Percentiles rank a stretch among this genome's conserved stretches.
Evolutionary conservation across 2,888 invertebrate genomes (phyloP).

Genomic region (Eulithis testata): DNA sequence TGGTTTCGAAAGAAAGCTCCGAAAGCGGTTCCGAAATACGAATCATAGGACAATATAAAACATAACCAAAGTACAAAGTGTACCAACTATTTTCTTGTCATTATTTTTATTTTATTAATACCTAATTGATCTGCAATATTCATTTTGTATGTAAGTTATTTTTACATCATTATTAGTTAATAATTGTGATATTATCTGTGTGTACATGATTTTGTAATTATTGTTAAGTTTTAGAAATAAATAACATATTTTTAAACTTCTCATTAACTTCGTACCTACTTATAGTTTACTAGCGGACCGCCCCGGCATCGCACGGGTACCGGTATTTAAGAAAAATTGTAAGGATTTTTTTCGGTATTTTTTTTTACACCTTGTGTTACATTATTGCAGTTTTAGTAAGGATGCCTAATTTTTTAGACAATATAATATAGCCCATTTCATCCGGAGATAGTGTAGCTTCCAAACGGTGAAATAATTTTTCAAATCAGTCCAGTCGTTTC

Average conservation of each 20-base stretch:
- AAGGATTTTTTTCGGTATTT: no score
- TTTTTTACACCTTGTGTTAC: no score
- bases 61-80: slow-evolving; percentile 44
- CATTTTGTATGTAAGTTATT: slow-evolving; percentile 37
- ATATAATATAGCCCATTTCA: no score
- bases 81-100: slow-evolving; percentile 40
- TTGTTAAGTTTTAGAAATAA: slow-evolving; percentile 69
- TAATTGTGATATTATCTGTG: slow-evolving; percentile 55
- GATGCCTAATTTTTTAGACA: no score
- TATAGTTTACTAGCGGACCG: not conserved
- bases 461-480: no score
- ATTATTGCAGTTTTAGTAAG: no score
- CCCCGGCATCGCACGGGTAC: no score
- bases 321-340: no score
- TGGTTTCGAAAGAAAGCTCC: not conserved
- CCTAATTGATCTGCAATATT: slow-evolving; percentile 50
- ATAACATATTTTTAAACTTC: slow-evolving; percentile 44
- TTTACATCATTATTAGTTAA: slow-evolving; percentile 38
- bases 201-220: slow-evolving; percentile 53
- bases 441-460: no score
- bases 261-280: not conserved
- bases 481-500: no score
- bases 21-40: slow-evolving; percentile 6
- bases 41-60: not conserved
- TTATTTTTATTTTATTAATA: slow-evolving; percentile 32